phyloP scores from a whole-genome alignment of 1,140 invertebrate species.

The Lepidurus apus region DNA sequence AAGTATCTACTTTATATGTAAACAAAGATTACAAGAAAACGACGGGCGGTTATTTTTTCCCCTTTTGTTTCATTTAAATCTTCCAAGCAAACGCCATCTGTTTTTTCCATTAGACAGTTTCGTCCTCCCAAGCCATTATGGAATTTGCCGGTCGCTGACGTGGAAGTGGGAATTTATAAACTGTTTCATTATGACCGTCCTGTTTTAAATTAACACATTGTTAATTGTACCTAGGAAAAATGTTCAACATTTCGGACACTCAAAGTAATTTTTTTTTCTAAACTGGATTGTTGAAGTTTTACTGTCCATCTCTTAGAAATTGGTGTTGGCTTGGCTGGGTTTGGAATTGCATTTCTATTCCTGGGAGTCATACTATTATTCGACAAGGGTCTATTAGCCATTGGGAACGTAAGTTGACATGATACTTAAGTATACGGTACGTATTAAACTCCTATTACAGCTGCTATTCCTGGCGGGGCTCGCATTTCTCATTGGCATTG shows the following conservation, averaged over 20 bases:
- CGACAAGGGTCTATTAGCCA: conserved; percentile 95
- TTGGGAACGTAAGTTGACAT: conserved; percentile 83
- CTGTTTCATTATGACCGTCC: not conserved
- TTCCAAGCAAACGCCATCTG: not conserved
- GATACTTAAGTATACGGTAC: conserved; percentile 28
- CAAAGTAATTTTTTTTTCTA: conserved; percentile 39
- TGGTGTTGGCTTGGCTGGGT: conserved; percentile 91
- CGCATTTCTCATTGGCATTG: conserved; percentile 91
- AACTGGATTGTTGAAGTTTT: conserved; percentile 17
- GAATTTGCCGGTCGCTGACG: not conserved
- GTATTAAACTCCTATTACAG: conserved; percentile 50
- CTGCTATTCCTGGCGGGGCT: conserved; percentile 92
- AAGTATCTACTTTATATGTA: too few species aligned
- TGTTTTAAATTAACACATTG: not conserved
- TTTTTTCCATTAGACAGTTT: not conserved
- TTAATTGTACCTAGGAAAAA: conserved; percentile 36
- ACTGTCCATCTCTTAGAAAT: conserved; percentile 67
- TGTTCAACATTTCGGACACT: conserved; percentile 44
- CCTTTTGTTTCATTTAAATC: too few species aligned
- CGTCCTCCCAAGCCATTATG: not conserved
- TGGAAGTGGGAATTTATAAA: not conserved
- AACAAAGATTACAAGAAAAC: too few species aligned
- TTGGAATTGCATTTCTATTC: conserved; percentile 93
- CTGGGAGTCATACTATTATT: conserved; percentile 91
- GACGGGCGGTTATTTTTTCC: too few species aligned